Base-by-base conservation (phyloP, 2,888 invertebrate genomes). In the Mesochorus sp. region DNA sequence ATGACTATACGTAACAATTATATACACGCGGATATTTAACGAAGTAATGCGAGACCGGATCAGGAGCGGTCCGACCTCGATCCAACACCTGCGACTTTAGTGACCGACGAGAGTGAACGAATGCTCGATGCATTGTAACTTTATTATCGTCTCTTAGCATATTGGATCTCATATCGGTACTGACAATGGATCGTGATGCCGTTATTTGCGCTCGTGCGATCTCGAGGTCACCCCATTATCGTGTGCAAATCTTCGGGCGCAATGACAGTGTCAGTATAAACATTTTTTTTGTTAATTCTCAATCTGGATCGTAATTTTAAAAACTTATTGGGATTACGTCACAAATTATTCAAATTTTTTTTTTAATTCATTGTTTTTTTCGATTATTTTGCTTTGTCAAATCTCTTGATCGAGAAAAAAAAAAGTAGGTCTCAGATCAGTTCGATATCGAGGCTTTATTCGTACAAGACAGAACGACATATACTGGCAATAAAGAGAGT, bases 61-160 rank as follows among this genome's bases (percentile, higher is more conserved):
- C 76, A 64, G 47, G 64, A 78, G 42, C 24, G 34, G 59, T 64
- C 39, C 73, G 72, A 76, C 78, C 78, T 80, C 76, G 76, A 80
- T 80, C 61, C 76, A 64, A 80, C 80, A 78, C 78, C 78, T 80
- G 78, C 70, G 73, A 80, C 68, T 80, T 80, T 80, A 68, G 70
- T 76, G 37, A 59, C 24, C 62, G 37, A 68, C 24, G 42, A 55
- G 21, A 59, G 10, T 51, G 12, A 4, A n/a, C 44, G 6, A 68
- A 55, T 53, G 37, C 21, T 55, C 19, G 24, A 55, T 47, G 47
- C 21, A 26, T 44, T 55, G 24, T 68, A 55, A 51, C 24, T 31
- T 68, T 57, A 68, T 68, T 55, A 17, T 24, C 12, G 4, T 28
- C 26, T 34, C 6, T 6, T 24, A 8, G 17, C 34, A 12, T 24